Base-by-base conservation (phyloP, 1,140 invertebrate genomes). In the Calephelis nemesis region DNA sequence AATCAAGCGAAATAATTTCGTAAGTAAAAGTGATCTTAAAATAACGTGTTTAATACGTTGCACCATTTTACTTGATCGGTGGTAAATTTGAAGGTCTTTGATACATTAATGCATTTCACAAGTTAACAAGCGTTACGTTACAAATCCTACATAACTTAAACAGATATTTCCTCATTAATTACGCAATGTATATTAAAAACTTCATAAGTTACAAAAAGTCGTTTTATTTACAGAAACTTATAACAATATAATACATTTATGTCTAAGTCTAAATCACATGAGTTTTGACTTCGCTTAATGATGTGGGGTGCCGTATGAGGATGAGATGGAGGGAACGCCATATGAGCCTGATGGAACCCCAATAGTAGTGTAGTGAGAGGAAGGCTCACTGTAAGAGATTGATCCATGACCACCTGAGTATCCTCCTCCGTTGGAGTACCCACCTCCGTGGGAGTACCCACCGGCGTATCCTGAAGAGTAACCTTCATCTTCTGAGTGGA, bases 401-500 rank as follows among this genome's bases (percentile, higher is more conserved):
- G 73, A 76, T 11, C 70, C 76, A 67, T 77, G 75, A 45, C 78
- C 77, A 70, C 78, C 67, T 12, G 77, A 84, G 76, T 83, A 84
- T 12, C 76, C 76, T 48, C 75, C 78, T 45, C 79, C 78, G 40
- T 74, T 71, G 11, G 77, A 73, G 74, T 83, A 85, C 47, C 79
- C 74, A 39, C 74, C 78, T 39, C 79, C 78, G 48, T 75, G 72
- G 9, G 77, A 72, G 75, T 84, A 85, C 8, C 81, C 82, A 65
- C 85, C 83, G 52, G 82, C 79, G 72, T 84, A 83, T 40, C 88
- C 88, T 65, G 79, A 69, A 40, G 81, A 76, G 79, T 88, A 85
- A 47, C 87, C 89, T 78, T 93, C 88, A 72, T 92, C 76, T 70
- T 85, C 84, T 72, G 94, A 94, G 74, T 93, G 91, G 87, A 94